Evolutionary conservation across 2,888 invertebrate genomes (phyloP).

Genomic region (Drosophila monieri): DNA sequence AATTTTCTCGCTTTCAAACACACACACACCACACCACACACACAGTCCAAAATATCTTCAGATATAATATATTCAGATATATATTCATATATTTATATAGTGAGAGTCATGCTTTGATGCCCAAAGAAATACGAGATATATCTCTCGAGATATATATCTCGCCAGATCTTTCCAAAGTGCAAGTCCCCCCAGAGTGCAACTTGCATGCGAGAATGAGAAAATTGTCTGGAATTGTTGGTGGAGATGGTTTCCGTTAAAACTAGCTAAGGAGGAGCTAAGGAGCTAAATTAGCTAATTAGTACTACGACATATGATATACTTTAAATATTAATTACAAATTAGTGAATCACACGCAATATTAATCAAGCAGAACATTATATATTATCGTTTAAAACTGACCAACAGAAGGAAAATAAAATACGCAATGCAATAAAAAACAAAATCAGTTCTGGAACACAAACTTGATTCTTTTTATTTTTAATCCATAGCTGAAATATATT

Average conservation of each 20-base stretch:
- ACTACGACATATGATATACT: constrained; percentile 21
- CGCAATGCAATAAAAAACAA: constrained; percentile 36
- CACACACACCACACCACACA: constrained; percentile 13
- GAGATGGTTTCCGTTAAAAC: constrained; percentile 36
- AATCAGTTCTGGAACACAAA: constrained; percentile 54
- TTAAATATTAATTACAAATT: constrained; percentile 40
- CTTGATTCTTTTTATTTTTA: constrained; percentile 39
- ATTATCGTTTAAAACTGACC: constrained; percentile 63
- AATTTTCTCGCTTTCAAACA: constrained; percentile 47
- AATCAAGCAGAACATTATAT: constrained; percentile 79
- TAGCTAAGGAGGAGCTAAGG: constrained; percentile 16
- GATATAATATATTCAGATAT: constrained; percentile 32
- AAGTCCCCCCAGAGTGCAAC: not conserved
- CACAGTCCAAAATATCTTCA: constrained; percentile 6
- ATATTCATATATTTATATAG: constrained; percentile 48
- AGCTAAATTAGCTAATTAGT: constrained; percentile 28
- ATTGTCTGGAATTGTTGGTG: constrained; percentile 44
- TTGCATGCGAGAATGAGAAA: constrained; percentile 42
- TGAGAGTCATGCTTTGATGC: constrained; percentile 76
- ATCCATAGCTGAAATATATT: constrained; percentile 6
- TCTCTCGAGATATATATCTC: not conserved
- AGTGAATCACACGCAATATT: constrained; percentile 70
- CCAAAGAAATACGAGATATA: constrained; percentile 57
- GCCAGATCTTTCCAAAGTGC: constrained; percentile 15
- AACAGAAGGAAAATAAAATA: constrained; percentile 58